Conservation (phyloP, 92 coral and sea anemone species). For the Epizoanthus fatuus region DNA sequence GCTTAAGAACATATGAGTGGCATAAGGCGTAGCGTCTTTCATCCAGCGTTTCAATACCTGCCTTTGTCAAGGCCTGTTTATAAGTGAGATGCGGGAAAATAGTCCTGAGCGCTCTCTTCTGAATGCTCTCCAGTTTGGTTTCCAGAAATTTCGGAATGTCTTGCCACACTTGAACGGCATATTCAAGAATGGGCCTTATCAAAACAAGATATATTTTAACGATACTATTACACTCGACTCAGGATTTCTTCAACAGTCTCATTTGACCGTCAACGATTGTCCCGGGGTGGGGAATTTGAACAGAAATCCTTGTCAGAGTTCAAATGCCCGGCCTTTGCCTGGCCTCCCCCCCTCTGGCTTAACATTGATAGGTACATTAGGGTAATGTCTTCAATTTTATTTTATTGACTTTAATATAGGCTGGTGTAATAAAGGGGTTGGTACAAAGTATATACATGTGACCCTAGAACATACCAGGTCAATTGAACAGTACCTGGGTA, state of each 20-base stretch:
- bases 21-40: not conserved
- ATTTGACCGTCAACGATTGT: too few relatives aligned
- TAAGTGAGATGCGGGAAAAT: slow-evolving; percentile 14
- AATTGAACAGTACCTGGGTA: too few relatives aligned
- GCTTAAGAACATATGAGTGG: slow-evolving; percentile 9
- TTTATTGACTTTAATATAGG: too few relatives aligned
- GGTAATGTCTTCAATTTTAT: too few relatives aligned
- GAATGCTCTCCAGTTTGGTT: slow-evolving; percentile 42
- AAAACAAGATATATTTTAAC: slow-evolving; percentile 40
- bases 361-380: too few relatives aligned
- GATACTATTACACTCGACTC: slow-evolving; percentile 7
- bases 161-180: slow-evolving; percentile 57
- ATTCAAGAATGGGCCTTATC: slow-evolving; percentile 50
- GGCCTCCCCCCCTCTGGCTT: too few relatives aligned
- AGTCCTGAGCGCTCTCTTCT: slow-evolving; percentile 43
- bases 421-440: too few relatives aligned
- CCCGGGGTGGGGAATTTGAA: too few relatives aligned
- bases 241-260: not conserved
- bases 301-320: too few relatives aligned
- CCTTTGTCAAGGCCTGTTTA: not conserved
- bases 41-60: not conserved
- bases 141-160: slow-evolving; percentile 48
- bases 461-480: too few relatives aligned
- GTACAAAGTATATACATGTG: too few relatives aligned
- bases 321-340: too few relatives aligned